These are phyloP conservation scores for Campylorhamphus procurvoides DNA, from an alignment of 2,113 vertebrate species.

Conservation along the genomic window DNA sequence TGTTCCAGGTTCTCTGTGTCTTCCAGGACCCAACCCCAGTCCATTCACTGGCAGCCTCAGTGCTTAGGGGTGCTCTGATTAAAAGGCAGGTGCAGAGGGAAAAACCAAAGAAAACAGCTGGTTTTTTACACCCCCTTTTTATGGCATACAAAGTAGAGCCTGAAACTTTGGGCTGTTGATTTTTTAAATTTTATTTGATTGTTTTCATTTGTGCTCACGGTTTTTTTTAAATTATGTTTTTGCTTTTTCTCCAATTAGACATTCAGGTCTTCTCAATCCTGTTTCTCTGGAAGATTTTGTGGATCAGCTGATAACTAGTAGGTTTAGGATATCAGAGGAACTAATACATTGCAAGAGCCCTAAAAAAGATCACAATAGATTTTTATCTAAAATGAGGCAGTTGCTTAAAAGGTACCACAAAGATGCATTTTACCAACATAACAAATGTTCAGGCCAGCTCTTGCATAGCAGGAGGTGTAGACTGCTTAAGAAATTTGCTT, in stretches of 20 bases:
- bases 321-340: slow-evolving; percentile 29
- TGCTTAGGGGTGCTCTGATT: not conserved
- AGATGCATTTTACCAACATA: not conserved
- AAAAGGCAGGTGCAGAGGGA: not conserved
- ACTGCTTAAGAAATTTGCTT: not conserved
- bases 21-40: not conserved
- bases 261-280: not conserved
- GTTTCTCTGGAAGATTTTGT: slow-evolving; percentile 3
- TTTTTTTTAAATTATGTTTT: not conserved
- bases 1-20: not conserved
- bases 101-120: not conserved
- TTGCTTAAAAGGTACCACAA: slow-evolving; percentile 10
- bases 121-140: not conserved
- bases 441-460: slow-evolving; percentile 41
- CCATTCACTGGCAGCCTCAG: not conserved
- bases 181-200: not conserved
- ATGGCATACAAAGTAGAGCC: not conserved
- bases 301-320: not conserved
- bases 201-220: not conserved
- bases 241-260: not conserved
- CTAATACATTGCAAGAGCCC: not conserved
- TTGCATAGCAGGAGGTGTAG: slow-evolving; percentile 20
- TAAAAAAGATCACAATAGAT: slow-evolving; percentile 20
- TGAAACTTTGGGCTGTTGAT: not conserved
- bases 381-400: slow-evolving; percentile 43